A percentile compares a stretch with the other conserved stretches of the same genome.
These are phyloP conservation scores for Corvus cornix DNA, from an alignment of 2,113 vertebrate genomes.

Conservation along the genomic window DNA sequence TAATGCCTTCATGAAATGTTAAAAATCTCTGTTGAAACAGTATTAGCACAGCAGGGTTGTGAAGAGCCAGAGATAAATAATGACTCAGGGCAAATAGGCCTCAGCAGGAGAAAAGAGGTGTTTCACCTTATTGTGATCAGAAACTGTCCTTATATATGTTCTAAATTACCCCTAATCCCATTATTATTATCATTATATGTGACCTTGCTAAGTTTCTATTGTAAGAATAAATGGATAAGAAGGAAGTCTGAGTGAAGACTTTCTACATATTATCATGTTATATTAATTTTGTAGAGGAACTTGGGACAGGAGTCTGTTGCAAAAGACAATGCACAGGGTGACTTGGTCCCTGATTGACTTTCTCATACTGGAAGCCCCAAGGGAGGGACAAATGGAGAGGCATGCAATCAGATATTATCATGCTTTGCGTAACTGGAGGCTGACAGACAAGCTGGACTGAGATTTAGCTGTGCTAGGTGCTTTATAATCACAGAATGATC, in stretches of 20 bases:
- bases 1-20: constrained; percentile 23
- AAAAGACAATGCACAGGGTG: background rate
- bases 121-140: background rate
- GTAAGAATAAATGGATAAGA: background rate
- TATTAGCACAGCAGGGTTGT: constrained; percentile 45
- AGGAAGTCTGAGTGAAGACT: background rate
- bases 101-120: background rate
- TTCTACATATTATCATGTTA: background rate
- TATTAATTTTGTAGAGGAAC: background rate
- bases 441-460: background rate
- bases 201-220: background rate
- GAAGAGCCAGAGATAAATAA: constrained; percentile 27
- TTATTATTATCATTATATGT: background rate
- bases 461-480: background rate
- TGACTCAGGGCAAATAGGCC: background rate
- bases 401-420: background rate
- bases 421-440: background rate
- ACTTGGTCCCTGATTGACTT: background rate
- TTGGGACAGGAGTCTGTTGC: background rate
- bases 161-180: background rate
- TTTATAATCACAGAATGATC: background rate
- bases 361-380: background rate
- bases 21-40: constrained; percentile 49
- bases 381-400: background rate
- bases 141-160: background rate